Percentiles rank a stretch among this genome's conserved stretches.
Evolutionary conservation across 2,113 vertebrate genomes (phyloP).

Genomic region (Labrus mixtus): DNA sequence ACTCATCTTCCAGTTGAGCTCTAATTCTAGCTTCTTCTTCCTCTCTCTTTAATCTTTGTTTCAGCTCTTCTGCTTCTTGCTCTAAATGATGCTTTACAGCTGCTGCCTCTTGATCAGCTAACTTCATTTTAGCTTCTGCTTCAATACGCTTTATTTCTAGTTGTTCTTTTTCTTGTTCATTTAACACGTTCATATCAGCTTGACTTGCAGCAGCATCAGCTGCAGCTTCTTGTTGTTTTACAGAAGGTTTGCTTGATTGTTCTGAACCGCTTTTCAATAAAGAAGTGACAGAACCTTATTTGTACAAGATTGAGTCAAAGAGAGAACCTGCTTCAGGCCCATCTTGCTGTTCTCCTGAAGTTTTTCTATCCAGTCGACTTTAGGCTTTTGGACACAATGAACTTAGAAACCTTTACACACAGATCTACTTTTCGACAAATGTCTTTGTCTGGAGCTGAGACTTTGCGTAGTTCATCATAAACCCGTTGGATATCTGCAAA

Average conservation of each 20-base stretch:
- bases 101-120: no score
- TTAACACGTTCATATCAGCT: no score
- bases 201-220: constrained; percentile 14
- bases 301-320: constrained; percentile 10
- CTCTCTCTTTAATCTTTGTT: no score
- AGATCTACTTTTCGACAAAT: constrained; percentile 20
- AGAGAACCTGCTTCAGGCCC: constrained; percentile 44
- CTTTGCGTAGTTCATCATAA: constrained; percentile 20
- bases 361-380: constrained; percentile 22
- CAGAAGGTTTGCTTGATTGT: constrained; percentile 15
- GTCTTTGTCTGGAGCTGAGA: constrained; percentile 26
- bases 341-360: constrained; percentile 6
- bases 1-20: no score
- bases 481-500: constrained; percentile 24
- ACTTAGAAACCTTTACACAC: constrained; percentile 23
- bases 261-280: neutral
- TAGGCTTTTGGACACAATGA: constrained; percentile 27
- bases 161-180: no score
- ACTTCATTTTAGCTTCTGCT: no score
- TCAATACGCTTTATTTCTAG: no score
- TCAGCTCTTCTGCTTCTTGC: no score
- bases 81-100: no score
- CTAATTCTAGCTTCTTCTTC: no score
- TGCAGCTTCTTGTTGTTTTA: constrained; percentile 7
- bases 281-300: neutral